Percentiles rank a stretch among this genome's conserved stretches.
Conservation (phyloP, 1,140 invertebrate genomes). For the Danaus melanippus region DNA sequence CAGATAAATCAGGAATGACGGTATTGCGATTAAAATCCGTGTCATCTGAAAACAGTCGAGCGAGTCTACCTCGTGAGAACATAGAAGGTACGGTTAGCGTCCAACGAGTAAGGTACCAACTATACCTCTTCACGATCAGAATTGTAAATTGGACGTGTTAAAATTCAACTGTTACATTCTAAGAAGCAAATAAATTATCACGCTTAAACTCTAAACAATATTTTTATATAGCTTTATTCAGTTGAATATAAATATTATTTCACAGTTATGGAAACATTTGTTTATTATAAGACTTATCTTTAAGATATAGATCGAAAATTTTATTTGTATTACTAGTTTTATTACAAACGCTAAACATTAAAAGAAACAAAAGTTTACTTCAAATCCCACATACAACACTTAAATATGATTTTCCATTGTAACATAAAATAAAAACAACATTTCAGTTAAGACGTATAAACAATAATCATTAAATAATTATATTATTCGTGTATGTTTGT, state of each 20-base stretch:
- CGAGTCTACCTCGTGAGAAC: conserved; percentile 55
- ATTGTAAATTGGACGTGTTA: conserved; percentile 29
- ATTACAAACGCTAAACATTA: too few relatives aligned
- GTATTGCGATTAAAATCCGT: conserved; percentile 57
- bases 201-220: too few relatives aligned
- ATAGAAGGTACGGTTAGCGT: conserved; percentile 31
- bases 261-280: background rate
- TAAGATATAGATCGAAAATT: too few relatives aligned
- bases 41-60: conserved; percentile 42
- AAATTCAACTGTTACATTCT: conserved; percentile 3
- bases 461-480: background rate
- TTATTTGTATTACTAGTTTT: too few relatives aligned
- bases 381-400: too few relatives aligned
- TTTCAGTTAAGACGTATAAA: too few relatives aligned
- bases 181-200: too few relatives aligned
- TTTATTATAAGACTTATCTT: too few relatives aligned
- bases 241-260: background rate
- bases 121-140: conserved; percentile 24
- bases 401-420: too few relatives aligned
- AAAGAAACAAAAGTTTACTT: too few relatives aligned
- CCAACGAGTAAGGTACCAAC: conserved; percentile 19
- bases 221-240: too few relatives aligned
- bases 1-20: conserved; percentile 56
- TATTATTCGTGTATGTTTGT: background rate
- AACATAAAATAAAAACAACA: too few relatives aligned